phyloP scores from a whole-genome alignment of 2,888 invertebrate genomes.

The Brassicogethes aeneus region DNA sequence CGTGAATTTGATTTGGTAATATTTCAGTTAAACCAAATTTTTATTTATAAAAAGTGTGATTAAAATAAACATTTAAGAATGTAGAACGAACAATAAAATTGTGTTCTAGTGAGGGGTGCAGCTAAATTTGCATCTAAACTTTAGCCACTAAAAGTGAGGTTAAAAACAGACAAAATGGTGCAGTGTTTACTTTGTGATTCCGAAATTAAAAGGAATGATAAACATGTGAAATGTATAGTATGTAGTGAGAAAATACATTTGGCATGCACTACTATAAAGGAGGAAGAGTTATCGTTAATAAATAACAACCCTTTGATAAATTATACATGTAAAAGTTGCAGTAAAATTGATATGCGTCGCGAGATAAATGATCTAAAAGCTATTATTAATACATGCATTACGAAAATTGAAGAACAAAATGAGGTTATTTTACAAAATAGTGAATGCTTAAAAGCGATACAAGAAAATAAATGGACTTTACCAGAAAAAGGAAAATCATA shows the following conservation, averaged over 20 bases:
- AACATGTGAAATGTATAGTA: constrained; percentile 1
- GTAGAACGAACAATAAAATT: neutral
- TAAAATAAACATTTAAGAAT: constrained; percentile 1
- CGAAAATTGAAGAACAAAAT: neutral
- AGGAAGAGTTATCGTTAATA: neutral
- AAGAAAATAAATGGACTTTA: neutral
- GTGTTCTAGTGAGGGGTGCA: neutral
- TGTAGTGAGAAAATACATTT: neutral
- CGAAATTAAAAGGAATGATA: neutral
- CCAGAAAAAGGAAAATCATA: neutral
- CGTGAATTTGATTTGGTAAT: neutral
- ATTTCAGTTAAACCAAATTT: neutral
- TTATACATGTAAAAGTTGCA: neutral
- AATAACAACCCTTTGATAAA: neutral
- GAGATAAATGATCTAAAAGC: neutral
- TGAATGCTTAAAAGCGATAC: neutral
- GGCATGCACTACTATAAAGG: neutral
- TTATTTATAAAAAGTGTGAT: neutral
- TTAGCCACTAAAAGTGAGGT: neutral
- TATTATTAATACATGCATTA: neutral
- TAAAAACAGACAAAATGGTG: neutral
- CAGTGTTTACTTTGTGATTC: neutral
- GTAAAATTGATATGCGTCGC: neutral
- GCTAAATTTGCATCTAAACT: neutral
- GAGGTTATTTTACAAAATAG: no score